Conservation (phyloP, 2,113 vertebrate species). For the Astur gentilis region DNA sequence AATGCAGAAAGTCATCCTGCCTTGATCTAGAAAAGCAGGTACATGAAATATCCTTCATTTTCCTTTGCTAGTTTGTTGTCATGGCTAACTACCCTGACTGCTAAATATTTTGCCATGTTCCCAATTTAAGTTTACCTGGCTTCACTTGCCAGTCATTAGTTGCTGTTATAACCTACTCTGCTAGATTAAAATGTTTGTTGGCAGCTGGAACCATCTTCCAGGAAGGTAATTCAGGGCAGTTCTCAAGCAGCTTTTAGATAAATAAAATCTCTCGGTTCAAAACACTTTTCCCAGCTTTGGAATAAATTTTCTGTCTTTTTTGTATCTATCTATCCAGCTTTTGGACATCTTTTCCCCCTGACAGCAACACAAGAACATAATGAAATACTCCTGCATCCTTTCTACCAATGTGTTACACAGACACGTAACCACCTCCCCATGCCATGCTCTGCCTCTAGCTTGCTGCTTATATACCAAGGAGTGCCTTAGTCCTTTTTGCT, state of each 20-base stretch:
- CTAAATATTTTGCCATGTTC: background rate
- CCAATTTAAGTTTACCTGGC: background rate
- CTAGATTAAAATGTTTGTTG: background rate
- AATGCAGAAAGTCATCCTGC: background rate
- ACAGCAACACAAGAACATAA: background rate
- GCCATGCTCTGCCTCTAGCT: background rate
- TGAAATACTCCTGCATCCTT: background rate
- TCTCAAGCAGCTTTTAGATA: background rate
- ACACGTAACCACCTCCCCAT: accelerated
- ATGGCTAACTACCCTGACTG: background rate
- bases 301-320: background rate
- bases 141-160: background rate
- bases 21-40: background rate
- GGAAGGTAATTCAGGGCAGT: background rate
- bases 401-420: background rate
- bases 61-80: background rate
- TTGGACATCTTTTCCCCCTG: background rate
- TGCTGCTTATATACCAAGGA: background rate
- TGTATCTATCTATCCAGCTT: background rate
- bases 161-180: background rate
- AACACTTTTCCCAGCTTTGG: background rate
- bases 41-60: background rate
- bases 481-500: background rate
- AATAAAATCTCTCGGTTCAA: background rate
- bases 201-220: background rate